phyloP scores from a whole-genome alignment of 2,888 invertebrate genomes.

The Dryococelus australis region DNA sequence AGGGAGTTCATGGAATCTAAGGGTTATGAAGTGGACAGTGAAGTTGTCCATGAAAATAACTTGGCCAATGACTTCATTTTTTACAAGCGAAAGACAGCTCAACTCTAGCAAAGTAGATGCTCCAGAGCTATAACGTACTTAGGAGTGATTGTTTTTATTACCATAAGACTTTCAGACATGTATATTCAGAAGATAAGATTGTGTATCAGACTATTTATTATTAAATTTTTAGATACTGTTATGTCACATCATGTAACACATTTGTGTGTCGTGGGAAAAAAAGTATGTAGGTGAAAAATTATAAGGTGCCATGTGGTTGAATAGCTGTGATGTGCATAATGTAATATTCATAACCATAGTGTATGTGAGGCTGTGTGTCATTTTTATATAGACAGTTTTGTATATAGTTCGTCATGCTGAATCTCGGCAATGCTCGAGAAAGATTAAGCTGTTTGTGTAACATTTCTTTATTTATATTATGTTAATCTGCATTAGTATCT shows the following conservation, averaged over 20 bases:
- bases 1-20: conserved; percentile 56
- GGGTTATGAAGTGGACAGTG: conserved; percentile 57
- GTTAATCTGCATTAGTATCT: too few relatives aligned
- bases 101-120: background rate
- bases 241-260: background rate
- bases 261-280: background rate
- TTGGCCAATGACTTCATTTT: conserved; percentile 63
- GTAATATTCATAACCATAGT: background rate
- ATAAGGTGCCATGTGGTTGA: background rate
- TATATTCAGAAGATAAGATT: background rate
- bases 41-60: conserved; percentile 57
- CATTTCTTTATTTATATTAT: too few relatives aligned
- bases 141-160: background rate
- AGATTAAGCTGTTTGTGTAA: too few relatives aligned
- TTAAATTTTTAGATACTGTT: background rate
- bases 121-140: background rate
- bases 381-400: background rate
- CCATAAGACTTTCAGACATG: background rate
- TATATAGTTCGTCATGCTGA: background rate
- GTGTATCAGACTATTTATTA: background rate
- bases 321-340: background rate
- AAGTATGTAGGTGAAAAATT: background rate
- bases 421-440: too few relatives aligned
- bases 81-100: conserved; percentile 22
- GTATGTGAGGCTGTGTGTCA: background rate